Evolutionary conservation across 1,140 invertebrate species (phyloP).

Genomic region (Heliconius nattereri): DNA sequence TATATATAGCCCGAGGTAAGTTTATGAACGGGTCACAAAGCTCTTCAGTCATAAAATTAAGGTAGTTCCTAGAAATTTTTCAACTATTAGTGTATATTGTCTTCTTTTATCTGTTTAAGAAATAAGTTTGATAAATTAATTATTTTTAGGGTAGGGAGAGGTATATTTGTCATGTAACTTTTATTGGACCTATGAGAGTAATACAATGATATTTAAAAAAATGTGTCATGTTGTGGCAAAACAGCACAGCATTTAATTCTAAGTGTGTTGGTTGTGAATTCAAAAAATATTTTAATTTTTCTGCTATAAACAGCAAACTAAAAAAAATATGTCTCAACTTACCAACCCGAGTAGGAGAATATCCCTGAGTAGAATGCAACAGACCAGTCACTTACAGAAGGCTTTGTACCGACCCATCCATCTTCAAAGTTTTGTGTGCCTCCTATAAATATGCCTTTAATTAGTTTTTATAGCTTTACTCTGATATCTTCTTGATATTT

Average conservation of each 20-base stretch:
- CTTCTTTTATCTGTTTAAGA: conserved; percentile 7
- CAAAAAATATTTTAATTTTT: neutral
- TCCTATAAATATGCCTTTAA: conserved; percentile 64
- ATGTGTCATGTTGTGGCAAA: too few species aligned
- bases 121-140: neutral
- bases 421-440: conserved; percentile 87
- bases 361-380: conserved; percentile 97
- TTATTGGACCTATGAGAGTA: too few species aligned
- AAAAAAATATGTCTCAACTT: conserved; percentile 48
- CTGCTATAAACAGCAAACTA: neutral
- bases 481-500: too few species aligned
- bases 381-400: conserved; percentile 91
- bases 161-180: too few species aligned
- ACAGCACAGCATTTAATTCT: too few species aligned
- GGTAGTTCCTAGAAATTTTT: conserved; percentile 87
- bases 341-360: conserved; percentile 98
- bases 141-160: neutral
- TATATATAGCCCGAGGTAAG: conserved; percentile 95
- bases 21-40: conserved; percentile 96
- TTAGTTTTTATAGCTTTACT: too few species aligned
- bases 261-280: neutral
- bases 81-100: conserved; percentile 9
- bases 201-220: too few species aligned
- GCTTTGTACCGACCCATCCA: conserved; percentile 90
- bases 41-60: conserved; percentile 99